Evolutionary conservation across 64 coral and sea anemone genomes (phyloP), one percentile per base, ranked within the genome.

Genomic region (Porites australiensis): DNA sequence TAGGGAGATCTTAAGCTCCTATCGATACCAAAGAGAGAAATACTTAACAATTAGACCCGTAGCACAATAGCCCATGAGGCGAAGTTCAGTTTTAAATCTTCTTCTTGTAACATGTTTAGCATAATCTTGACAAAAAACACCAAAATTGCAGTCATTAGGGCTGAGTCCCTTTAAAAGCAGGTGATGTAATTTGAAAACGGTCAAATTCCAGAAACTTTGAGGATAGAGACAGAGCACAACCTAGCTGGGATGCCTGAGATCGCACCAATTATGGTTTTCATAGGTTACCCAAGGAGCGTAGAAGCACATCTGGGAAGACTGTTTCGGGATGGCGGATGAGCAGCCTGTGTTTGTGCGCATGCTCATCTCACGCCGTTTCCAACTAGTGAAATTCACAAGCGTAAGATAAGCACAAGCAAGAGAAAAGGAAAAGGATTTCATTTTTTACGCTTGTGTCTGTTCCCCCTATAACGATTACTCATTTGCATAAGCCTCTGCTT

Each of bases 1-100:
- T 58, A 79, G 4, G 76, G 76, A 79, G 55, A 79, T 79, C 45
- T 5, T 50, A 51, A 79, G 76, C 14, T 51, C 55, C 76, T 79
- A 21, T 51, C 13, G 76, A 53, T 79, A 46, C 48, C 48, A 53
- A 58, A 58, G 55, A 58, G n/a, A 79, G 55, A 77, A 79, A 51
- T 46, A 22, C 3, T 44, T 6, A 19, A 15, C 48, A 50, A 19
- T 53, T 79, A 51, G 76, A 10, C 55, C 20, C 27, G n/a, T 22
- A 50, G 7, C 6, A 51, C 20, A 79, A n/a, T 37, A 37, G 27
- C 27, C 27, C 27, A 37, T 37, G 27, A 37, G 27, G 27, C 27
- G 27, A 37, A 37, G 27, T 37, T 37, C 27, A 37, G 27, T 37
- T 37, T 37, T 37, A 37, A 37, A 37, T 37, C 27, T 37, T 37